These are phyloP conservation scores for Callocephalon fimbriatum DNA, from an alignment of 2,113 vertebrate genomes.

Conservation along the genomic window DNA sequence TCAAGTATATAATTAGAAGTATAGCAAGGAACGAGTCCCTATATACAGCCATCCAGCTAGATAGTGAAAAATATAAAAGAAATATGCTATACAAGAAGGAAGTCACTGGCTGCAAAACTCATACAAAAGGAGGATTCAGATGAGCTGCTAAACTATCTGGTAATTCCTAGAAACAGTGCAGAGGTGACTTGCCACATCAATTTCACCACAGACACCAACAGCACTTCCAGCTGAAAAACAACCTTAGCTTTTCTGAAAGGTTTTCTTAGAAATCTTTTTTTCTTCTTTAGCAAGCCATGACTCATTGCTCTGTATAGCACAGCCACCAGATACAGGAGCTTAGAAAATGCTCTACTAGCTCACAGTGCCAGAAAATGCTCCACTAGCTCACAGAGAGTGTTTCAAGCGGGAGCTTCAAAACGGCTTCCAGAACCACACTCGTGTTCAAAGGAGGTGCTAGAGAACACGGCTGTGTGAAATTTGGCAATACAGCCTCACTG, in stretches of 20 bases:
- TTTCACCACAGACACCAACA: constrained; percentile 30
- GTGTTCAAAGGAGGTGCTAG: constrained; percentile 59
- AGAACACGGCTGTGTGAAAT: constrained; percentile 45
- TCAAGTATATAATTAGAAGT: not conserved
- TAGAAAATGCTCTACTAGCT: constrained; percentile 50
- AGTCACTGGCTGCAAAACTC: not conserved
- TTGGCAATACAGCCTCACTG: constrained; percentile 33
- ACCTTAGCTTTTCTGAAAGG: not conserved
- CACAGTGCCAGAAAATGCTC: constrained; percentile 48
- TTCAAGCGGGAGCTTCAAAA: constrained; percentile 62
- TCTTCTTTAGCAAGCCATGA: constrained; percentile 21
- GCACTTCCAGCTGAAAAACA: constrained; percentile 12
- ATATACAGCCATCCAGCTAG: not conserved
- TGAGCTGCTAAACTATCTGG: not conserved
- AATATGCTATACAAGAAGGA: not conserved
- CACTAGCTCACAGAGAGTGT: constrained; percentile 24
- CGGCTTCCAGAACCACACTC: constrained; percentile 50
- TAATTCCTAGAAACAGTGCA: constrained; percentile 30
- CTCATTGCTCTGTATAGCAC: constrained; percentile 42
- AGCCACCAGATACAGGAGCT: constrained; percentile 44
- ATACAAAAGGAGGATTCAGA: not conserved
- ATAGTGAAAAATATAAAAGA: not conserved
- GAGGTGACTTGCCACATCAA: constrained; percentile 9
- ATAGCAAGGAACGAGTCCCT: not conserved
- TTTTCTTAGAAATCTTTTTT: constrained; percentile 59